Conservation (phyloP, 2,113 vertebrate genomes). For the Nothoprocta pentlandii region DNA sequence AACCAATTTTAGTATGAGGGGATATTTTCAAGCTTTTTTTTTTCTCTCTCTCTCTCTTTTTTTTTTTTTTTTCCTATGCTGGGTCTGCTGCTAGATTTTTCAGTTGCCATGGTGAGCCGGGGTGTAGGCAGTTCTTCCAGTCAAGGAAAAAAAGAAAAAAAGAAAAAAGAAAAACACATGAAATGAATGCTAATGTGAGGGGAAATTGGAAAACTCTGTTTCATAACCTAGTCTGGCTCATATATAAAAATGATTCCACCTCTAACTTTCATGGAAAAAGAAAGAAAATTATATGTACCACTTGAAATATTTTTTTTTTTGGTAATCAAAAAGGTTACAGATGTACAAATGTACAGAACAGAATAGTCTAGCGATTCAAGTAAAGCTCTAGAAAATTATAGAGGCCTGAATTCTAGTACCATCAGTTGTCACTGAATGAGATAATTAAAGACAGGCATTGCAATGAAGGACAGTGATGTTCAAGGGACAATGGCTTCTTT, state of each 20-base stretch:
- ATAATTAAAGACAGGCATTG: not conserved
- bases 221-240: not conserved
- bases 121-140: slow-evolving; percentile 76
- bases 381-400: not conserved
- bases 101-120: slow-evolving; percentile 82
- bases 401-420: not conserved
- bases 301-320: not conserved
- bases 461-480: not conserved
- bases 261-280: not conserved
- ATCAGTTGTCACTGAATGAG: not conserved
- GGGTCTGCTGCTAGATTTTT: slow-evolving; percentile 77
- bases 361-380: not conserved
- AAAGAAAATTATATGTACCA: not conserved
- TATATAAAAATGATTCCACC: not conserved
- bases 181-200: slow-evolving; percentile 75
- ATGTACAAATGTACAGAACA: not conserved
- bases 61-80: slow-evolving; percentile 55
- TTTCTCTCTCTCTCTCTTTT: not conserved
- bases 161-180: slow-evolving; percentile 65
- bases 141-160: slow-evolving; percentile 49
- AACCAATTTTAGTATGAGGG: slow-evolving; percentile 78
- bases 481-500: not conserved
- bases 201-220: slow-evolving; percentile 20
- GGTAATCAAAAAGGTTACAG: not conserved
- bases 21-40: slow-evolving; percentile 72